Evolutionary conservation across 2,888 invertebrate species (phyloP).

Genomic region (Chalcosyrphus nemorum): DNA sequence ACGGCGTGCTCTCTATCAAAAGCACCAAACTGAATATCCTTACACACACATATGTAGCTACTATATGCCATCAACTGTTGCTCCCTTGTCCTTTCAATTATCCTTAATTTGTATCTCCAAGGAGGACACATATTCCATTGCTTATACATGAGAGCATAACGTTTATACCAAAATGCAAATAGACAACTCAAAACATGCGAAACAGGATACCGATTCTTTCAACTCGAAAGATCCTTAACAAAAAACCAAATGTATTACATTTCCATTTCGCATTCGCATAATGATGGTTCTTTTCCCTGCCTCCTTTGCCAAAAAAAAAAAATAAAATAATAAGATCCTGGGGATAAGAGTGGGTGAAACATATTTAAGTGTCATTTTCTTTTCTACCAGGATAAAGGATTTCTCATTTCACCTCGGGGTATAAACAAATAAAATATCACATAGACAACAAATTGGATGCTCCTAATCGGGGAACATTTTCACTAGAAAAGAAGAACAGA

Average conservation of each 20-base stretch:
- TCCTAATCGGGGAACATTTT: conserved; percentile 17
- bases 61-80: background rate
- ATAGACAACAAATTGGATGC: conserved; percentile 58
- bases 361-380: conserved; percentile 31
- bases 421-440: conserved; percentile 53
- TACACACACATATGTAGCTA: background rate
- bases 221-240: background rate
- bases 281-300: conserved; percentile 5
- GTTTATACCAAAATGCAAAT: conserved; percentile 25
- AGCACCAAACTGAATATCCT: too few relatives aligned
- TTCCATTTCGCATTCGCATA: conserved; percentile 23
- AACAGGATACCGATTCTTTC: conserved; percentile 2
- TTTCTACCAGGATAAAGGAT: conserved; percentile 26
- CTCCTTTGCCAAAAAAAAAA: background rate
- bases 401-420: conserved; percentile 20
- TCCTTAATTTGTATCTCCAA: conserved; percentile 2
- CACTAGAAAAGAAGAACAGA: too few relatives aligned
- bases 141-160: background rate
- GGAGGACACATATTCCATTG: background rate
- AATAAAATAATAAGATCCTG: background rate
- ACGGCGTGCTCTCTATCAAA: too few relatives aligned
- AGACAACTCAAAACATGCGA: background rate
- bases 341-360: background rate
- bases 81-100: background rate
- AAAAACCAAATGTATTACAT: conserved; percentile 28